Evolutionary conservation across 1,140 invertebrate genomes (phyloP).

Genomic region (Meloidogyne exigua): DNA sequence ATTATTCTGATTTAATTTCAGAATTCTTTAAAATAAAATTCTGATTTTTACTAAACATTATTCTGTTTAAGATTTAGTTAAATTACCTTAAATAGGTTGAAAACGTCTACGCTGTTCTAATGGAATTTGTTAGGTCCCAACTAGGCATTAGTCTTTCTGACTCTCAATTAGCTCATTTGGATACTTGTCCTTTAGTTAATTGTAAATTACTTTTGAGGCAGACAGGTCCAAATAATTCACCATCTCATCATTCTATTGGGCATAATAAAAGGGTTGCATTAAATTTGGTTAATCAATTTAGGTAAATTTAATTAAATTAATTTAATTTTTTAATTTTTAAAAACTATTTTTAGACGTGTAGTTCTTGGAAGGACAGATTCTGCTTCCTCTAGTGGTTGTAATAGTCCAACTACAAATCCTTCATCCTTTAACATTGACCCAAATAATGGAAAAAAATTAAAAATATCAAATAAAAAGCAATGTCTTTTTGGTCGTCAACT

Average conservation of each 20-base stretch:
- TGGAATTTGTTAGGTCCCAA: constrained; percentile 39
- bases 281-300: constrained; percentile 47
- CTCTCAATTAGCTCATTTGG: constrained; percentile 47
- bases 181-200: constrained; percentile 50
- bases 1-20: no score
- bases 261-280: constrained; percentile 30
- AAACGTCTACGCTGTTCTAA: constrained; percentile 50
- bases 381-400: not conserved
- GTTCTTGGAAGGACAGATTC: not conserved
- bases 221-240: constrained; percentile 19
- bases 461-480: constrained; percentile 9
- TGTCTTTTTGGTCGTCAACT: constrained; percentile 42
- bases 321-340: no score
- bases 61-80: no score
- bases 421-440: not conserved
- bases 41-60: no score
- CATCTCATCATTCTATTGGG: constrained; percentile 23
- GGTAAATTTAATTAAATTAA: constrained; percentile 23
- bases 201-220: constrained; percentile 44
- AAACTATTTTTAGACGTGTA: constrained; percentile 18
- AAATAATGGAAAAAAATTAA: constrained; percentile 7
- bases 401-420: not conserved
- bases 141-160: constrained; percentile 41
- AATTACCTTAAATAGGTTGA: constrained; percentile 34
- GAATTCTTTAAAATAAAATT: no score